Evolutionary conservation across 2,797 vertebrate species (phyloP), one percentile per base, ranked within the genome.

Genomic region (Danio albolineatus): DNA sequence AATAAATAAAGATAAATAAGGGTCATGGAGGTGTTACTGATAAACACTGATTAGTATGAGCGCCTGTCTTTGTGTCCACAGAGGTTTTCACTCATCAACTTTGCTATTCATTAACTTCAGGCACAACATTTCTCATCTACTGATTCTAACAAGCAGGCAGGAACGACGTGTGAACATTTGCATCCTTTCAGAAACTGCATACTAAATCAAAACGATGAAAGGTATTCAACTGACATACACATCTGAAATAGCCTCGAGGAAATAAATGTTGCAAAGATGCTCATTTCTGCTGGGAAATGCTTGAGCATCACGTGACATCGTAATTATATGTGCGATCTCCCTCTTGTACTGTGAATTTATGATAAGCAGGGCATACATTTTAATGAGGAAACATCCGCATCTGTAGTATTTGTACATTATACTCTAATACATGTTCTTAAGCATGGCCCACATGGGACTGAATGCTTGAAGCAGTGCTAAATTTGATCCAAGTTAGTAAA

Each of bases 1-100:
- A 62, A 86, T 28, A 39, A 19, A 10, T 3, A 69, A 78, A 86
- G 62, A 86, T 28, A 39, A 19, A 10, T 3, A 69, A 59, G 72
- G 82, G 82, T 73, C 79, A 79, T 19, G 14, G 48, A 74, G 51
- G 70, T 48, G 44, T 41, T 48, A 85, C 79, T 44, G 73, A 78
- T 54, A 76, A 72, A 64, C 36, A 82, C 70, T 66, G 56, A 51
- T 65, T 48, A 61, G 43, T 16, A 7, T 28, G 6, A 36, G 12
- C 62, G 17, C 62, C 4, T 54, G 17, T 76, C 6, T 64, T 13
- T 64, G 36, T 21, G 48, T 65, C 56, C 19, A 48, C 8, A 17
- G 21, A 61, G 19, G 16, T 10, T 41, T 17, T 71, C 16, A n/a
- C 19, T 48, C 6, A 59, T 16, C 19, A 4, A 59, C 70, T 13